These are phyloP conservation scores for Accipiter cooperii DNA, from an alignment of 2,113 vertebrate genomes.

Conservation along the genomic window DNA sequence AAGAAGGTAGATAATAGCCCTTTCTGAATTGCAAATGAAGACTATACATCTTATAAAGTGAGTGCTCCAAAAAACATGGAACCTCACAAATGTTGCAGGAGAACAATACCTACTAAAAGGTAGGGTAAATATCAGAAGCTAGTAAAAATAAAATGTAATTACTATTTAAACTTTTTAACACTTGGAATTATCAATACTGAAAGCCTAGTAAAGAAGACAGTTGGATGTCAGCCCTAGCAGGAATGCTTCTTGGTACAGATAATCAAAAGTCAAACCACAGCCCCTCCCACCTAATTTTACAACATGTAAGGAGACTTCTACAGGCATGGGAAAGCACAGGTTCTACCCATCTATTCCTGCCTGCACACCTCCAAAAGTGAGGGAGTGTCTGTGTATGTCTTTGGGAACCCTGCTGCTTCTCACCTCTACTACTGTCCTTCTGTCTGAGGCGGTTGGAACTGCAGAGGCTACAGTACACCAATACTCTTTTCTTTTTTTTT, in stretches of 20 bases:
- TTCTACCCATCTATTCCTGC: not conserved
- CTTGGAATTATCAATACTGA: not conserved
- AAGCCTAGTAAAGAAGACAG: not conserved
- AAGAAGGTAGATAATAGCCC: not conserved
- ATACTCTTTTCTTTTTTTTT: too few relatives aligned
- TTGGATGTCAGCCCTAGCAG: not conserved
- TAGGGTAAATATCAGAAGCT: not conserved
- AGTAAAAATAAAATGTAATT: not conserved
- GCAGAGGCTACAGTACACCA: not conserved
- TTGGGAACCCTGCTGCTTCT: not conserved
- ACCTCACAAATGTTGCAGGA: not conserved
- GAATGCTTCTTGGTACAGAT: not conserved
- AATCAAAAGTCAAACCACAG: not conserved
- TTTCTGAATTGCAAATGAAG: not conserved
- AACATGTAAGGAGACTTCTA: not conserved
- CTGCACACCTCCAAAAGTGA: not conserved
- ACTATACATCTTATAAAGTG: not conserved
- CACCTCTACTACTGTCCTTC: not conserved
- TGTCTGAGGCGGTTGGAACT: accelerated
- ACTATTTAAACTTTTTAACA: not conserved
- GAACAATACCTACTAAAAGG: not conserved
- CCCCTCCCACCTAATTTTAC: not conserved
- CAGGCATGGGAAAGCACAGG: not conserved
- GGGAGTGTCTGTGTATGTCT: not conserved
- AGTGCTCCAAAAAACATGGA: not conserved